phyloP scores from a whole-genome alignment of 2,113 vertebrate genomes.

The Myotis lucifugus region DNA sequence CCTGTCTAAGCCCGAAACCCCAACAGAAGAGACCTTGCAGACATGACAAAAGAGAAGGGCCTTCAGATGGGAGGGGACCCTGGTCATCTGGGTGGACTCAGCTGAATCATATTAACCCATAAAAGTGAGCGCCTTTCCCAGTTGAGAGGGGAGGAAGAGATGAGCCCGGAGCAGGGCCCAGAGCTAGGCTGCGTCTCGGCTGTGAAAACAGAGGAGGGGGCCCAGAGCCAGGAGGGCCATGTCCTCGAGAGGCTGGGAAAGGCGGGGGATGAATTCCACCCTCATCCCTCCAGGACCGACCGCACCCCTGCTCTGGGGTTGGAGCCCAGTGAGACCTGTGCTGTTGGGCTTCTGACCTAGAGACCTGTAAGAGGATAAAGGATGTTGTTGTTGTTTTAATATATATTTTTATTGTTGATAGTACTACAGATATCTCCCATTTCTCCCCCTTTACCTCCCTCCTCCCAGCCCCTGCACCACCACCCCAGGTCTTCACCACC shows the following conservation, averaged over 20 bases:
- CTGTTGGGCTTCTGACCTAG: background rate
- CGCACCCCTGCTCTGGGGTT: background rate
- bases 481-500: too few species aligned
- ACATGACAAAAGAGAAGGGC: rapidly evolving
- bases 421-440: too few species aligned
- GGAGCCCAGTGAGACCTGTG: background rate
- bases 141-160: background rate
- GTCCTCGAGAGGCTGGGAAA: background rate
- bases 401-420: too few species aligned
- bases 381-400: background rate
- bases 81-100: too few species aligned
- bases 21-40: background rate
- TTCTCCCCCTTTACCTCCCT: too few species aligned
- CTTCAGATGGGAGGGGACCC: background rate
- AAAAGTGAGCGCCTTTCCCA: background rate
- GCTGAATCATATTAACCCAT: rapidly evolving
- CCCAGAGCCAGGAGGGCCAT: rapidly evolving
- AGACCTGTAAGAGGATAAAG: background rate
- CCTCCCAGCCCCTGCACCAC: too few species aligned
- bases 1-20: rapidly evolving
- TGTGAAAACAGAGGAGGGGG: too few species aligned
- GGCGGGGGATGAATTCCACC: background rate
- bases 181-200: rapidly evolving
- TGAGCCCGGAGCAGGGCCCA: rapidly evolving
- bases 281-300: background rate